Conservation (phyloP, 2,888 invertebrate genomes). For the Spatulosminthurus flaviceps region DNA sequence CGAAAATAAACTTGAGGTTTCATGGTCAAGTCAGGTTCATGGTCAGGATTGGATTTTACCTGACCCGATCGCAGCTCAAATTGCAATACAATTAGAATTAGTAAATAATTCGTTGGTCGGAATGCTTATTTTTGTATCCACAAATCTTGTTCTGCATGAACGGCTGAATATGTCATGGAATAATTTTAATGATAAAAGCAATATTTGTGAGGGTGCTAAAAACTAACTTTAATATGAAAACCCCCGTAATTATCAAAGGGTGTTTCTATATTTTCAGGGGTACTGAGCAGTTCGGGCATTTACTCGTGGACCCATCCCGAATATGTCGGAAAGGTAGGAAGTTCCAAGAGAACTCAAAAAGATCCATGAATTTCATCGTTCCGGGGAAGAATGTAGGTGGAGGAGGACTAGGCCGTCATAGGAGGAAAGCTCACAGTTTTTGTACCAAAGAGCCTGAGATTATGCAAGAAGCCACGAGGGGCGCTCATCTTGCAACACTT, state of each 20-base stretch:
- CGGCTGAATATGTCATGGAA: no score
- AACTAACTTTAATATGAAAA: no score
- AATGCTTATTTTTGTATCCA: no score
- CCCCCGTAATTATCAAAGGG: not conserved
- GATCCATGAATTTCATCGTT: slow-evolving; percentile 67
- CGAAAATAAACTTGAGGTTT: no score
- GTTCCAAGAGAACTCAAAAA: slow-evolving; percentile 70
- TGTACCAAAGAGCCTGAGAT: slow-evolving; percentile 85
- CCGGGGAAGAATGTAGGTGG: slow-evolving; percentile 73
- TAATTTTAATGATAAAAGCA: no score
- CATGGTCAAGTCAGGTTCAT: no score
- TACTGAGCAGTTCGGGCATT: slow-evolving; percentile 72
- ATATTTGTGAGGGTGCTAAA: no score
- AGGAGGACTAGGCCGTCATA: slow-evolving; percentile 60
- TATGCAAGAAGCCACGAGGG: slow-evolving; percentile 83
- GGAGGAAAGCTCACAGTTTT: slow-evolving; percentile 65
- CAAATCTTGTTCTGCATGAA: no score
- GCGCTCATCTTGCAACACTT: slow-evolving; percentile 81
- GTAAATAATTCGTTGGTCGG: no score
- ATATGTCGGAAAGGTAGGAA: slow-evolving; percentile 87
- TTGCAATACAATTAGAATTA: no score
- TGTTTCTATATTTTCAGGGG: slow-evolving; percentile 37
- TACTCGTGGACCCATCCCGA: slow-evolving; percentile 87
- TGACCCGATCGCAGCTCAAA: no score
- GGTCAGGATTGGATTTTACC: no score